These are phyloP conservation scores for Pluvianellus socialis DNA, from an alignment of 2,113 vertebrate genomes.

Conservation along the genomic window DNA sequence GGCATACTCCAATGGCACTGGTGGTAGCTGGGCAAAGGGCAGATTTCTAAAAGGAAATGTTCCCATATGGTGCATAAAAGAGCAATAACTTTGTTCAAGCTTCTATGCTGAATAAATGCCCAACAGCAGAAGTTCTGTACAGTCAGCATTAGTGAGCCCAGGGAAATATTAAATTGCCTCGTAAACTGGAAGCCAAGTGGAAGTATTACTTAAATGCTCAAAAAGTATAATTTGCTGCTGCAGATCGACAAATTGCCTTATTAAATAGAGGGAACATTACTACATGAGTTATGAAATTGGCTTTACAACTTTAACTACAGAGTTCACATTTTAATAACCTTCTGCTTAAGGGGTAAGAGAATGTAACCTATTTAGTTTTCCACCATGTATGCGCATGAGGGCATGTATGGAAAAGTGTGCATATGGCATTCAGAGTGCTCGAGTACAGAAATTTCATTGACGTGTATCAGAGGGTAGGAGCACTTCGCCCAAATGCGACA, in stretches of 20 bases:
- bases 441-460: neutral
- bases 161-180: constrained; percentile 55
- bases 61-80: constrained; percentile 45
- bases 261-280: constrained; percentile 45
- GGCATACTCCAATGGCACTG: neutral
- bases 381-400: neutral
- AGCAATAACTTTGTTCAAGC: constrained; percentile 49
- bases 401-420: neutral
- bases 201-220: constrained; percentile 56
- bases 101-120: constrained; percentile 59
- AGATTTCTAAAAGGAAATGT: neutral
- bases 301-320: constrained; percentile 6
- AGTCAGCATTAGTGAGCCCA: constrained; percentile 53
- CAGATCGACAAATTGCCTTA: constrained; percentile 20
- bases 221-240: constrained; percentile 48
- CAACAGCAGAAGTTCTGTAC: constrained; percentile 34
- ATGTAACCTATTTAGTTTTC: neutral
- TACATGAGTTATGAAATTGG: constrained; percentile 21
- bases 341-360: neutral
- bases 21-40: neutral
- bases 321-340: neutral
- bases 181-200: constrained; percentile 54
- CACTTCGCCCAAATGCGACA: fast-evolving
- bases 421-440: neutral
- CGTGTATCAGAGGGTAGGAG: neutral